phyloP scores from a whole-genome alignment of 2,888 invertebrate genomes.

The Eremobia ochroleuca region DNA sequence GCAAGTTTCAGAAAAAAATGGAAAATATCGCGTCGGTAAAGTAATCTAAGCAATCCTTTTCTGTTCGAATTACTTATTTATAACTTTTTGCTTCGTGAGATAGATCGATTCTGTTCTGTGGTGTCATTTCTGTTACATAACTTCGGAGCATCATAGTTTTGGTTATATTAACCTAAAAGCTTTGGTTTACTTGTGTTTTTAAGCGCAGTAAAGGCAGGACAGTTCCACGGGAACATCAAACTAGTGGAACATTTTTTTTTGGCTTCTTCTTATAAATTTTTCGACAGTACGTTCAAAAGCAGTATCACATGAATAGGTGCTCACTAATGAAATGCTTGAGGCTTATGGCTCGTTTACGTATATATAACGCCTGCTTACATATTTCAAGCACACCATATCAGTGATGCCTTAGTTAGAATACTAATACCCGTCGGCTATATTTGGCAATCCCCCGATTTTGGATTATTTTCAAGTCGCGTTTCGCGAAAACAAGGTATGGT shows the following conservation, averaged over 20 bases:
- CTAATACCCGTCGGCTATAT: conserved; percentile 58
- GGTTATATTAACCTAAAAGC: neutral
- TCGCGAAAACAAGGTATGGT: conserved; percentile 64
- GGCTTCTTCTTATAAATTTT: neutral
- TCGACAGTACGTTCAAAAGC: neutral
- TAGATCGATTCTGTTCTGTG: neutral
- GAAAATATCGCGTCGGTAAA: neutral
- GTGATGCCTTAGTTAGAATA: conserved; percentile 40
- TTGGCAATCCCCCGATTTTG: conserved; percentile 53
- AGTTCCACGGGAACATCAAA: neutral
- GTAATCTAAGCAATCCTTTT: neutral
- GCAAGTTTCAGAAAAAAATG: neutral
- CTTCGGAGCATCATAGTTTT: neutral
- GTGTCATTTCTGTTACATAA: neutral
- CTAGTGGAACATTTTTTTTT: neutral
- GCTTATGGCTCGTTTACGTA: conserved; percentile 40
- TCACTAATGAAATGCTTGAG: conserved; percentile 35
- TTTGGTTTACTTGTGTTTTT: neutral
- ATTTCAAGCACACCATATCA: conserved; percentile 57
- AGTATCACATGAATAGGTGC: neutral
- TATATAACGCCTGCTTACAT: conserved; percentile 28
- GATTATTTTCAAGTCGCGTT: conserved; percentile 70
- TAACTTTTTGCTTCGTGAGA: neutral
- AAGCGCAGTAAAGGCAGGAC: neutral
- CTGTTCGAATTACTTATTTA: neutral